phyloP scores from a whole-genome alignment of 1,140 invertebrate species.

The Carposina sasakii region DNA sequence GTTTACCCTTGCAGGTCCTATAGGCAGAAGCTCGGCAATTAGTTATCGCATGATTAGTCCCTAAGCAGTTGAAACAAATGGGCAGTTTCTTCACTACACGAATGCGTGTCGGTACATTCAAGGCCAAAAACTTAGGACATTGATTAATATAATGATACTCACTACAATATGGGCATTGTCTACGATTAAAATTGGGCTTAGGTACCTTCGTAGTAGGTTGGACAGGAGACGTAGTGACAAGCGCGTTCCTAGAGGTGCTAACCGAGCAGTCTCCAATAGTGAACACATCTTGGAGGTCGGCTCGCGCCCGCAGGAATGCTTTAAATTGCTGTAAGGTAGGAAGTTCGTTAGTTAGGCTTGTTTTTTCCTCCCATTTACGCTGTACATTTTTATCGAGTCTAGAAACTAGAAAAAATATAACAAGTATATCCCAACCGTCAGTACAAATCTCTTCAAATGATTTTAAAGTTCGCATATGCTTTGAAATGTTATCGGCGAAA shows the following conservation, averaged over 20 bases:
- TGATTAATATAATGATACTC: neutral
- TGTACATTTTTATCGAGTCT: no score
- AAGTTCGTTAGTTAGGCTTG: neutral
- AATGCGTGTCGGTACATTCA: neutral
- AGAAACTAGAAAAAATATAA: no score
- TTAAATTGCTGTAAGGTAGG: constrained; percentile 10
- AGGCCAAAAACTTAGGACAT: neutral
- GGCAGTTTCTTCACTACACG: neutral
- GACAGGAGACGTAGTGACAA: neutral
- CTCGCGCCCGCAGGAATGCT: neutral
- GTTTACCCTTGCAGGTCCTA: neutral
- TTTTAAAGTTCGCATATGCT: no score
- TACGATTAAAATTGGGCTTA: no score
- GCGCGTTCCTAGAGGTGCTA: no score
- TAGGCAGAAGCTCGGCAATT: neutral
- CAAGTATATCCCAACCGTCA: no score
- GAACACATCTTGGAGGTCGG: constrained; percentile 3
- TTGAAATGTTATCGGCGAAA: no score
- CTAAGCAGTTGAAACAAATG: constrained; percentile 2
- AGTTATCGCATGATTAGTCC: neutral
- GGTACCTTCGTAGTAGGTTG: no score
- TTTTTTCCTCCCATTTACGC: no score
- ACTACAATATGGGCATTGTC: neutral
- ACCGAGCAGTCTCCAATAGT: no score
- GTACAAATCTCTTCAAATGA: no score